Conservation (phyloP, 2,113 vertebrate species). For the Caretta caretta region DNA sequence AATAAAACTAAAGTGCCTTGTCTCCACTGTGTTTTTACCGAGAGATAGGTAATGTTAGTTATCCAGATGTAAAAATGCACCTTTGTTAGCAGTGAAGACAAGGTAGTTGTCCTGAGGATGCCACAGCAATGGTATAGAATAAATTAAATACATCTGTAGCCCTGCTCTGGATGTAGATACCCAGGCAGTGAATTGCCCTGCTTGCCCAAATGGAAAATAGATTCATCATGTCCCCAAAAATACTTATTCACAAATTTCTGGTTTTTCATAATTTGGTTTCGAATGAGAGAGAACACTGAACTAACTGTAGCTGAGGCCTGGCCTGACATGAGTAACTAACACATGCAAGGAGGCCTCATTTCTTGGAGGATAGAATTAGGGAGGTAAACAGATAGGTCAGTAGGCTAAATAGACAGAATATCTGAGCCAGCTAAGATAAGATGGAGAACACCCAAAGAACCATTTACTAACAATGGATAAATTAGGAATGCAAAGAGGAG, state of each 20-base stretch:
- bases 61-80: neutral
- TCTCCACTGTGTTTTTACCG: neutral
- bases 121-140: neutral
- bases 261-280: neutral
- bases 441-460: no score
- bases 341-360: no score
- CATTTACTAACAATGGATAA: no score
- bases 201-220: neutral
- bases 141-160: neutral
- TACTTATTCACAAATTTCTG: neutral
- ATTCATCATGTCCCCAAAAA: neutral
- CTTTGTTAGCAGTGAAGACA: neutral
- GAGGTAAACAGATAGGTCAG: no score
- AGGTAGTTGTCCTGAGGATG: neutral
- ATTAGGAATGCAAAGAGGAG: no score
- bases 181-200: fast-evolving
- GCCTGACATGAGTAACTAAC: no score
- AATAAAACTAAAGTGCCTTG: neutral
- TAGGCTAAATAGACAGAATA: no score
- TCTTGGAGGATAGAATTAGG: no score
- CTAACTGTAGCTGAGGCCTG: neutral
- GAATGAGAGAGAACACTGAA: constrained; percentile 5
- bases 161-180: neutral
- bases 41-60: neutral
- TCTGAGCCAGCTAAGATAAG: no score